phyloP scores from a whole-genome alignment of 2,113 vertebrate genomes.

The Hippocampus comes region DNA sequence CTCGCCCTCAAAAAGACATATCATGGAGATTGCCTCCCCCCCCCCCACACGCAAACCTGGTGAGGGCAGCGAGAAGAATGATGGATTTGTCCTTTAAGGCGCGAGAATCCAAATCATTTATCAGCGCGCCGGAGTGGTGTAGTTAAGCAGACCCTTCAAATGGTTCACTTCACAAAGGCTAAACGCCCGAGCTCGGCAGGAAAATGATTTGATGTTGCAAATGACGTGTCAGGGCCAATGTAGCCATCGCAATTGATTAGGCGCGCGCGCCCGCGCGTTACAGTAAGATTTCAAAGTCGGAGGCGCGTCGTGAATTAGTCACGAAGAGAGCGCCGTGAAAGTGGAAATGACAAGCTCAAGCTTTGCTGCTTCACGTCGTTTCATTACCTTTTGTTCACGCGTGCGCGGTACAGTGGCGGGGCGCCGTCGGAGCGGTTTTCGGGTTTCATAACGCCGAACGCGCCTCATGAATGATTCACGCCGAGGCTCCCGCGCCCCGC shows the following conservation, averaged over 20 bases:
- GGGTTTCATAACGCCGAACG: slow-evolving; percentile 67
- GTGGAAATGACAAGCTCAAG: slow-evolving; percentile 70
- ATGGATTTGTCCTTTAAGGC: slow-evolving; percentile 75
- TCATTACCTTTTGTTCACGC: slow-evolving; percentile 68
- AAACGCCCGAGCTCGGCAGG: slow-evolving; percentile 75
- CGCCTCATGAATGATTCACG: slow-evolving; percentile 66
- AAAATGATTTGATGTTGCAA: slow-evolving; percentile 88
- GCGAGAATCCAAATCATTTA: slow-evolving; percentile 74
- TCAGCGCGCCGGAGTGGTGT: slow-evolving; percentile 69
- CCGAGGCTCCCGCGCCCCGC: slow-evolving; percentile 1
- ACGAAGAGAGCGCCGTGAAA: slow-evolving; percentile 82
- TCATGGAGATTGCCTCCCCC: slow-evolving; percentile 63
- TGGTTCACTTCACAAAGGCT: slow-evolving; percentile 76
- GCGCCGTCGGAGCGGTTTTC: slow-evolving; percentile 42
- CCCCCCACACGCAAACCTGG: not conserved
- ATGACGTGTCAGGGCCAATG: slow-evolving; percentile 92
- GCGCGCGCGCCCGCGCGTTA: slow-evolving; percentile 78
- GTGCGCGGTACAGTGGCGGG: slow-evolving; percentile 43
- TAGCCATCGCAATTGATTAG: slow-evolving; percentile 94
- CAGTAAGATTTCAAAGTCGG: slow-evolving; percentile 73
- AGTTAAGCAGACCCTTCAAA: slow-evolving; percentile 77
- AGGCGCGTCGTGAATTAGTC: slow-evolving; percentile 89
- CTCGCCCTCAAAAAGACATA: slow-evolving; percentile 60
- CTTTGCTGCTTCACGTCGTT: slow-evolving; percentile 65
- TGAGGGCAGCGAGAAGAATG: slow-evolving; percentile 42